Percentiles rank a stretch among this genome's conserved stretches.
These are phyloP conservation scores for Eucera pruinosa DNA, from an alignment of 2,888 invertebrate species.

Conservation along the genomic window DNA sequence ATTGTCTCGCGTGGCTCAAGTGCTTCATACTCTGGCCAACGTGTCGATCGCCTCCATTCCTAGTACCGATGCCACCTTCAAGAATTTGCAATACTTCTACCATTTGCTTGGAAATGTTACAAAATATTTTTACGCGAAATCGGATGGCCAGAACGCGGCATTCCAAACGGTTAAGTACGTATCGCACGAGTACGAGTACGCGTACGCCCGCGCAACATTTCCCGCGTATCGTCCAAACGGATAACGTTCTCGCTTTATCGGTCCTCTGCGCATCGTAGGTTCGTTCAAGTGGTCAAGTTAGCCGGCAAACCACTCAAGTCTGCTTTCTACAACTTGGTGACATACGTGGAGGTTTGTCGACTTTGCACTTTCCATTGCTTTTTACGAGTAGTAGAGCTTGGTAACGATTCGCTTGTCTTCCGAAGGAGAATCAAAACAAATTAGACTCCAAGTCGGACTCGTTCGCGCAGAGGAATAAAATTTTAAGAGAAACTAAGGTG, in stretches of 20 bases:
- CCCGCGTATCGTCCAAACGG: no score
- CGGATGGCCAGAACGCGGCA: conserved; percentile 84
- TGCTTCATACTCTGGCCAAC: conserved; percentile 85
- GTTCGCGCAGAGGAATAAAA: conserved; percentile 84
- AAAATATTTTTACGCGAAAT: conserved; percentile 86
- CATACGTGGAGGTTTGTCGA: conserved; percentile 85
- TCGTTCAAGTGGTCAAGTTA: conserved; percentile 81
- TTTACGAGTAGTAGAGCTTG: not conserved
- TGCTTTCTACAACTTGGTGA: conserved; percentile 86
- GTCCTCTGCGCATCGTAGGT: no score
- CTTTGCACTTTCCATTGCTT: not conserved
- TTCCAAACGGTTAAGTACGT: conserved; percentile 85
- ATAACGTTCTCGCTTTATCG: no score
- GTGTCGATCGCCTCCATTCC: conserved; percentile 85
- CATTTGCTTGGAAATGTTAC: conserved; percentile 86
- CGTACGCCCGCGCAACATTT: no score
- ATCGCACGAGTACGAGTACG: conserved; percentile 61
- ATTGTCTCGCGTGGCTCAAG: conserved; percentile 85
- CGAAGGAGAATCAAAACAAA: conserved; percentile 75
- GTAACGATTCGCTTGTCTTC: no score
- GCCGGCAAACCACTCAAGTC: conserved; percentile 87
- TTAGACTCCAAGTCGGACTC: conserved; percentile 82
- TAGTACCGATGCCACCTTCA: conserved; percentile 86
- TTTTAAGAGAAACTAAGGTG: conserved; percentile 87
- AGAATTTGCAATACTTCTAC: conserved; percentile 86